Percentiles rank a stretch among this genome's conserved stretches.
These are phyloP conservation scores for Triplophysa yarkandensis DNA, from an alignment of 2,797 vertebrate species.

Conservation along the genomic window DNA sequence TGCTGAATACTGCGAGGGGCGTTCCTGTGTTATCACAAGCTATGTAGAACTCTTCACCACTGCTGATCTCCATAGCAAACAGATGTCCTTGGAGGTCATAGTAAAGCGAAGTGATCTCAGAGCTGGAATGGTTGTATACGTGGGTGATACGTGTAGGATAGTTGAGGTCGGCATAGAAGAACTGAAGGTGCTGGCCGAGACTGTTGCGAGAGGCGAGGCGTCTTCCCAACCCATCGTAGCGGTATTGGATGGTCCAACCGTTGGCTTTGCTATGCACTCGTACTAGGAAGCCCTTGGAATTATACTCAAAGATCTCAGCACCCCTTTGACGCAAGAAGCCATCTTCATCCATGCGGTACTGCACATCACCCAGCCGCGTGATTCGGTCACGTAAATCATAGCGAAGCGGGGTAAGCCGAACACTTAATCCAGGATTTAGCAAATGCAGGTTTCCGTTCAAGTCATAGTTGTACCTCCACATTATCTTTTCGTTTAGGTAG, in stretches of 20 bases:
- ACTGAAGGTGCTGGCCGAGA: conserved; percentile 95
- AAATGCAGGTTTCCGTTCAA: conserved; percentile 96
- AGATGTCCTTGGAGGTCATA: conserved; percentile 97
- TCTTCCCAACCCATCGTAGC: conserved; percentile 92
- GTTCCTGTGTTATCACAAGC: conserved; percentile 98
- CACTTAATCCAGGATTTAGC: conserved; percentile 94
- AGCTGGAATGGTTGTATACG: conserved; percentile 97
- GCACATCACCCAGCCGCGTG: conserved; percentile 92
- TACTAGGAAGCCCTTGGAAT: conserved; percentile 93
- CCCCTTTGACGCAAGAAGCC: conserved; percentile 95
- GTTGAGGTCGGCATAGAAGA: conserved; percentile 95
- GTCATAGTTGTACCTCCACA: conserved; percentile 98
- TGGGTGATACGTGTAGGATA: conserved; percentile 97
- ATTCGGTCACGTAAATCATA: conserved; percentile 95
- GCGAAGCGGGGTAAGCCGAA: conserved; percentile 88
- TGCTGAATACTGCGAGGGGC: conserved; percentile 95
- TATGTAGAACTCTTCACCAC: conserved; percentile 97
- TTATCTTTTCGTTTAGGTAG: conserved; percentile 97
- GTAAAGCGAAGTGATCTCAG: conserved; percentile 97
- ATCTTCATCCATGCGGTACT: conserved; percentile 94
- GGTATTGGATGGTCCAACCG: conserved; percentile 96
- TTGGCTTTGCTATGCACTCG: conserved; percentile 96
- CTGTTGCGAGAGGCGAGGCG: conserved; percentile 92
- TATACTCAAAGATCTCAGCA: conserved; percentile 96
- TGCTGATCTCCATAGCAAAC: conserved; percentile 99